Base-by-base conservation (phyloP, 1,140 invertebrate genomes). In the Zaprionus davidi region DNA sequence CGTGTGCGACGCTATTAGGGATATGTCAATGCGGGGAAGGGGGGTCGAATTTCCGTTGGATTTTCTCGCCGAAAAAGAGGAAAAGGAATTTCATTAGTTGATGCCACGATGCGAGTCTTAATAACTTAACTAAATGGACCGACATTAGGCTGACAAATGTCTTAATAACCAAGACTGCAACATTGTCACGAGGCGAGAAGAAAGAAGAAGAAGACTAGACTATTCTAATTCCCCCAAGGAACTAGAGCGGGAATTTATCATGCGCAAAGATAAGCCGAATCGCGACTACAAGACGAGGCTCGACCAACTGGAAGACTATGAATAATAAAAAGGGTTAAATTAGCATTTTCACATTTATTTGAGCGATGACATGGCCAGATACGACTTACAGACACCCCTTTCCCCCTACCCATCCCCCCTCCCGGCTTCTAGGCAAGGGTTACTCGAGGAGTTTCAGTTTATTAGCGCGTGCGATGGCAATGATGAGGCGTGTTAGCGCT, bases 311-410 rank as follows among this genome's bases (percentile, higher is more conserved):
- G 76, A 85, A 92, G 85, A 92, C 90, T 85, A 92, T 92, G 90
- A 92, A 92, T 92, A 92, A 87, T 92, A 92, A 92, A 82, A 92
- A 92, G 90, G 90, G 90, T 92, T 92, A 92, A 92, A 92, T 92
- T 92, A 92, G 90, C 90, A 92, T 92, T 91, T 92, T 92, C 85
- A 82, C 85, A 85, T 91, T 87, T 88, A 87, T 87, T 92, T 86
- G 78, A 86, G 80, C 80, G 90, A 85, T 90, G 90, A 81, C 85
- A 90, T 81, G 76, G 53, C 79, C 62, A 69, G 79, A 76, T 83
- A 73, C 63, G 49, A 71, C 60, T 63, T 59, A 72, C 57, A 69
- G 71, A 72, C 57, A 34, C 59, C 41, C 58, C 28, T 46, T 31
- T 15, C 51, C 28, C 56, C 56, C 44, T 13, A 20, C n/a, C 20